Conservation (phyloP, 2,113 vertebrate species). For the Erinaceus europaeus region DNA sequence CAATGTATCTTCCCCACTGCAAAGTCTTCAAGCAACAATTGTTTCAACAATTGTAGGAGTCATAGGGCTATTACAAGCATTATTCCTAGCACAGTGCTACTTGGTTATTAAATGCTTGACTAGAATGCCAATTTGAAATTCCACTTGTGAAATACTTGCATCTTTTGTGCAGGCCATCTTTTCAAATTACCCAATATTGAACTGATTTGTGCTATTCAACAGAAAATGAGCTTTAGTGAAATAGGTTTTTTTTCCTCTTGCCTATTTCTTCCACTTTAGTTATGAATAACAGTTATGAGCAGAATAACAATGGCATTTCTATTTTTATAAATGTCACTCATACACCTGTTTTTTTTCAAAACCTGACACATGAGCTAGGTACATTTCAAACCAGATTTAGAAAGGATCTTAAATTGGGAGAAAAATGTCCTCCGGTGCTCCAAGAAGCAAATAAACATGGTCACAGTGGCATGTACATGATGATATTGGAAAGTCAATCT, state of each 20-base stretch:
- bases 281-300: conserved; percentile 36
- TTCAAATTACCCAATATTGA: neutral
- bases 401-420: neutral
- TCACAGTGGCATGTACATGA: neutral
- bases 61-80: neutral
- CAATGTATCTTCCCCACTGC: neutral
- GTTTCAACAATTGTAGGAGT: neutral
- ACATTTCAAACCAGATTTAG: conserved; percentile 29
- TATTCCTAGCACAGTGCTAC: neutral
- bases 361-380: conserved; percentile 44
- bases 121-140: neutral
- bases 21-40: neutral
- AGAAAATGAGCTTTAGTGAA: conserved; percentile 24
- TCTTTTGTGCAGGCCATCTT: conserved; percentile 6
- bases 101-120: neutral
- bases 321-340: conserved; percentile 43
- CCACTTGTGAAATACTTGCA: neutral
- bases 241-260: neutral
- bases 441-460: neutral
- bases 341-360: conserved; percentile 42
- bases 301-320: conserved; percentile 34
- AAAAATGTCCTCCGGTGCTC: neutral
- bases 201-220: neutral
- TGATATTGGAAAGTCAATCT: neutral
- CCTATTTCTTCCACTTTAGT: neutral